These are phyloP conservation scores for Asteroscopus sphinx DNA, from an alignment of 2,888 invertebrate species.

Conservation along the genomic window DNA sequence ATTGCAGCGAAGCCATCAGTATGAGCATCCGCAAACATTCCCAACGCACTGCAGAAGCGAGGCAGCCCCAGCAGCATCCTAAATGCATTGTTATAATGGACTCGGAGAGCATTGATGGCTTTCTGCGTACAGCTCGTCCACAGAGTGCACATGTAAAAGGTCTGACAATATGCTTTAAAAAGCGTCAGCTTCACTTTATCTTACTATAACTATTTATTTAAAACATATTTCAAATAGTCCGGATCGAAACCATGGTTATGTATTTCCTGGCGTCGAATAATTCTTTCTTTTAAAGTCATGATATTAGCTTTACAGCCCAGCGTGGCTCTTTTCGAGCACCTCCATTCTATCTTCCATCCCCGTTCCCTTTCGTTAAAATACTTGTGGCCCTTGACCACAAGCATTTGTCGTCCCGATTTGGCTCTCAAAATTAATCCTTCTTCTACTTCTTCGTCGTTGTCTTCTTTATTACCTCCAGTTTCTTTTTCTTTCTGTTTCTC, in stretches of 20 bases:
- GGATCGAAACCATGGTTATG: conserved; percentile 32
- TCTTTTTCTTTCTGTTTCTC: background rate
- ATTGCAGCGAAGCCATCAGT: too few species aligned
- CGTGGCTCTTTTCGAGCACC: conserved; percentile 37
- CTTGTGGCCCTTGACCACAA: conserved; percentile 48
- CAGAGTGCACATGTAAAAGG: too few species aligned
- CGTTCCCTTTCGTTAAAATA: conserved; percentile 43
- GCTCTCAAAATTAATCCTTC: conserved; percentile 29
- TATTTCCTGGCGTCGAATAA: conserved; percentile 40
- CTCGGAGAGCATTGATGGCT: too few species aligned
- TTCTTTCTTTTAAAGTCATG: conserved; percentile 56
- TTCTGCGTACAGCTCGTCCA: too few species aligned
- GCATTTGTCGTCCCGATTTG: conserved; percentile 27
- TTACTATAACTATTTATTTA: background rate
- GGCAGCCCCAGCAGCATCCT: too few species aligned
- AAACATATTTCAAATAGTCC: conserved; percentile 8
- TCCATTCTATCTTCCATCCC: conserved; percentile 47
- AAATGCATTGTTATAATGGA: too few species aligned
- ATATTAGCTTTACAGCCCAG: conserved; percentile 51
- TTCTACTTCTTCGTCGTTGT: conserved; percentile 22
- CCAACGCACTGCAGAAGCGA: too few species aligned
- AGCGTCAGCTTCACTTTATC: too few species aligned
- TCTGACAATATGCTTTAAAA: too few species aligned
- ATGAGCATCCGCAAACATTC: too few species aligned
- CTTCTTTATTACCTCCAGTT: background rate